Base-by-base conservation (phyloP, 2,797 vertebrate species). In the Sebastes oblongus region DNA sequence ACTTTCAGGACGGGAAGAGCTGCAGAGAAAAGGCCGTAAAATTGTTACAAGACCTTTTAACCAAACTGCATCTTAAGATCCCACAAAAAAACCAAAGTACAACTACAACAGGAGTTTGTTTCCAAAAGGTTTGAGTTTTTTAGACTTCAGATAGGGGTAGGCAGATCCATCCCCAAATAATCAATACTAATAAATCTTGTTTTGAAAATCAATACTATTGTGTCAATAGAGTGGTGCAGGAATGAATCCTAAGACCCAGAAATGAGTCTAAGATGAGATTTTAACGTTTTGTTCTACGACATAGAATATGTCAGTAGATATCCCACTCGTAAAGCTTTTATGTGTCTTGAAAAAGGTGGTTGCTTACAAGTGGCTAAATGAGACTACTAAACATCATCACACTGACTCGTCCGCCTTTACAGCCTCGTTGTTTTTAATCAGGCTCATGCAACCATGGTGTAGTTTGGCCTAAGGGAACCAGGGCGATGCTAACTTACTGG, bases 21-120 rank as follows among this genome's bases (percentile, higher is more conserved):
- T 50, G 39, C 55, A 80, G 65, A 86, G 69, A 78, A 72, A 84
- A 80, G 70, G 71, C 61, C 6, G 22, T 93, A 84, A 87, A 90
- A 72, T 11, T 64, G 73, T 83, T 80, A 79, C 56, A 59, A 76
- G 78, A 65, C 42, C 59, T 75, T 74, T 2, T 72, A 85, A 85
- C 36, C 34, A 67, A 83, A 72, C 55, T 66, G 67, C 66, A 65
- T 54, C 42, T 29, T 76, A 54, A 84, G 22, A 77, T 52, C 75
- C 42, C 42, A 58, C 24, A 75, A n/a, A n/a, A 78, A 60, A 67
- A 2, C 3, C 8, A 18, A 42, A 52, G 76, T 55, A 50, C 20
- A 2, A 52, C 50, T 46, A 32, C 4, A 68, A 22, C 10, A 34
- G 22, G 18, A 60, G 22, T 29, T 72, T 66, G 52, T 29, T 54